Percentiles rank a stretch among this genome's conserved stretches.
phyloP scores from a whole-genome alignment of 2,113 vertebrate genomes.

The Sinocyclocheilus grahami region DNA sequence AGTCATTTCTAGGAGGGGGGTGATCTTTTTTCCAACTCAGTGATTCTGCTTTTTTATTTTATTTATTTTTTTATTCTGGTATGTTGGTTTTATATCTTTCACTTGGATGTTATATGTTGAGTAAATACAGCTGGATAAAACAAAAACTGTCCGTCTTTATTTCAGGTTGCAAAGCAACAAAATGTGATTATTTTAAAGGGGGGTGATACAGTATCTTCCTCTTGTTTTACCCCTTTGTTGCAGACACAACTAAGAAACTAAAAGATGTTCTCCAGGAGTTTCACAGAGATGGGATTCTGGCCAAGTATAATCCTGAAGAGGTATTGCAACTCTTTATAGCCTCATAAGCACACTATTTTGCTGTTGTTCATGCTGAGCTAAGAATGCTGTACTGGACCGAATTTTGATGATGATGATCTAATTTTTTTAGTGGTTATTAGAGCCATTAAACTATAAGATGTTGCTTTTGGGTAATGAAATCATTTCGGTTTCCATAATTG shows the following conservation, averaged over 20 bases:
- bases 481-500: neutral
- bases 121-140: too few relatives aligned
- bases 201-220: neutral
- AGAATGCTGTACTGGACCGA: neutral
- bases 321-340: conserved; percentile 69
- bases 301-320: conserved; percentile 94
- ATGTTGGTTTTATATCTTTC: too few relatives aligned
- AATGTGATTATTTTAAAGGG: too few relatives aligned
- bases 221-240: neutral
- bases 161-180: too few relatives aligned
- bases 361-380: neutral
- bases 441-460: neutral
- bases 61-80: too few relatives aligned
- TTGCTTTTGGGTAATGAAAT: neutral
- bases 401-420: neutral
- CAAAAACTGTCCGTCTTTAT: too few relatives aligned
- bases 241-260: conserved; percentile 95
- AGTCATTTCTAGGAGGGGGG: too few relatives aligned
- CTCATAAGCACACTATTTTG: neutral
- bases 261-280: conserved; percentile 96
- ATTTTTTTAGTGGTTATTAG: neutral
- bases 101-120: too few relatives aligned
- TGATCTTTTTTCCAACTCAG: too few relatives aligned
- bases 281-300: conserved; percentile 89
- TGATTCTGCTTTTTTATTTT: too few relatives aligned